Conservation (phyloP, 1,140 invertebrate genomes). For the Dolichoris vasculosae region DNA sequence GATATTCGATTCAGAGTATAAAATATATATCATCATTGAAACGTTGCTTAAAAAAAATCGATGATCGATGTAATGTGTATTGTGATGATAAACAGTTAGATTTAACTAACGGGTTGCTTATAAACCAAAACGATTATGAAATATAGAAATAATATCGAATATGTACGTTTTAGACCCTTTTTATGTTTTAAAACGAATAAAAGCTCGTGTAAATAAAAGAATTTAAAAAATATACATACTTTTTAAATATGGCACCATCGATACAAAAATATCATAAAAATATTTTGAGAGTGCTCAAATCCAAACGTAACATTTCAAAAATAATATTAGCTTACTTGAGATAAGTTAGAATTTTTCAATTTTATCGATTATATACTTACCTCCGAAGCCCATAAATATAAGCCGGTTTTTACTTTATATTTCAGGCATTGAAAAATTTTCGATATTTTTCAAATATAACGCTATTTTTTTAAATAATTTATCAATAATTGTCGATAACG, state of each 20-base stretch:
- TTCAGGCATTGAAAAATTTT: background rate
- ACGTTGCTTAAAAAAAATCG: background rate
- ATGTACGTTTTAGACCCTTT: background rate
- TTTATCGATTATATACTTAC: background rate
- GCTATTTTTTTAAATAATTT: too few species aligned
- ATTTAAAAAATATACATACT: background rate
- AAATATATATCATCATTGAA: background rate
- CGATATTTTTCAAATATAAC: background rate
- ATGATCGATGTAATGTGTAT: background rate
- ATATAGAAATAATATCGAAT: background rate
- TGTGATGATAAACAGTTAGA: background rate
- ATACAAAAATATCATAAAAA: background rate
- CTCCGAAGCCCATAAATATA: background rate
- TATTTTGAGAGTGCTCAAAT: background rate
- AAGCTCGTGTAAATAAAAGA: background rate
- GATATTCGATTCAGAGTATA: background rate
- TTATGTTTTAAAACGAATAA: background rate
- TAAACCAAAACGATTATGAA: background rate
- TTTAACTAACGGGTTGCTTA: background rate
- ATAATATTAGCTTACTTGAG: background rate
- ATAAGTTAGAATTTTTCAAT: background rate
- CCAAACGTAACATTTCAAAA: background rate
- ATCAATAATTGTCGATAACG: too few species aligned
- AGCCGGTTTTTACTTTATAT: background rate
- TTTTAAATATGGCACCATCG: background rate